Evolutionary conservation across 1,140 invertebrate genomes (phyloP).

Genomic region (Rhyacophila brunnea): DNA sequence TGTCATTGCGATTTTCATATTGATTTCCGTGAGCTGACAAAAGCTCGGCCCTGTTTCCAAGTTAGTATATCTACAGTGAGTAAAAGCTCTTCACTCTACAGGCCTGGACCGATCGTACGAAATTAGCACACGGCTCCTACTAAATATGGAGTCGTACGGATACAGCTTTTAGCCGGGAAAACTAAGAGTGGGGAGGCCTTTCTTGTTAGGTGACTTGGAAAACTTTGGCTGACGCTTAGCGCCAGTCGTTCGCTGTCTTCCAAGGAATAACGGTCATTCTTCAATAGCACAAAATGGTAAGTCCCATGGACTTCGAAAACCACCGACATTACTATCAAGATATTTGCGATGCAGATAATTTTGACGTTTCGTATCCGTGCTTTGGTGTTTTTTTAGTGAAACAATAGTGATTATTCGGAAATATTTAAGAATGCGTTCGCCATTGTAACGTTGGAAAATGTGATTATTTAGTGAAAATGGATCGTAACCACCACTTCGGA

Average conservation of each 20-base stretch:
- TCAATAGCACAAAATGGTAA: constrained; percentile 34
- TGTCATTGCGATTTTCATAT: too few species aligned
- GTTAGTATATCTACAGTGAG: background rate
- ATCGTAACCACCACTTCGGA: too few species aligned
- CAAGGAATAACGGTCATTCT: constrained; percentile 31
- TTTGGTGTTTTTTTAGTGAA: too few species aligned
- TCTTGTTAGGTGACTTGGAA: constrained; percentile 12
- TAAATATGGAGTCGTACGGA: constrained; percentile 32
- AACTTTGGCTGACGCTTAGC: background rate
- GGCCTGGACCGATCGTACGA: background rate
- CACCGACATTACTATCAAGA: too few species aligned
- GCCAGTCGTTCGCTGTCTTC: constrained; percentile 32
- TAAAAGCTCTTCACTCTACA: background rate
- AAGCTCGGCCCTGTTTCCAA: too few species aligned
- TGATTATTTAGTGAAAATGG: too few species aligned
- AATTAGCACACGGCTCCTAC: constrained; percentile 25
- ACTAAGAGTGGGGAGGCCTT: background rate
- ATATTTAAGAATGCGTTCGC: too few species aligned
- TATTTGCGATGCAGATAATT: too few species aligned
- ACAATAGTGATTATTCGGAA: too few species aligned
- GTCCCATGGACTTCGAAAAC: constrained; percentile 13
- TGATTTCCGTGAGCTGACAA: too few species aligned
- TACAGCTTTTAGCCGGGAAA: constrained; percentile 5
- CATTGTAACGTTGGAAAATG: too few species aligned
- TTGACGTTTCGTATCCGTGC: too few species aligned